phyloP scores from a whole-genome alignment of 2,113 vertebrate species.

The Embiotoca jacksoni region DNA sequence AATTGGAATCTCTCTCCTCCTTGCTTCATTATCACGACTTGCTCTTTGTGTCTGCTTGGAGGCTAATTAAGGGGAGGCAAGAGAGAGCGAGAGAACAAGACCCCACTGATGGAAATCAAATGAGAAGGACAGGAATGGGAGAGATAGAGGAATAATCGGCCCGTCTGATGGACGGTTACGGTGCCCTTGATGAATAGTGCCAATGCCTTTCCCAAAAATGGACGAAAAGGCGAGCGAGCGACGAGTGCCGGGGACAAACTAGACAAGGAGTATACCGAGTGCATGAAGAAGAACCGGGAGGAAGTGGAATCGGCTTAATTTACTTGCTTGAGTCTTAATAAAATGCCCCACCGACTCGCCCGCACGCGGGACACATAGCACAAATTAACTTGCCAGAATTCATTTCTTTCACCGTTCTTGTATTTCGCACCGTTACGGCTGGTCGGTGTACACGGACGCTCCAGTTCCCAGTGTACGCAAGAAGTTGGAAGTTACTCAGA shows the following conservation, averaged over 20 bases:
- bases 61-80: constrained; percentile 75
- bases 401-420: constrained; percentile 28
- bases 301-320: constrained; percentile 52
- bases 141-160: constrained; percentile 67
- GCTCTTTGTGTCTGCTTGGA: constrained; percentile 69
- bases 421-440: neutral
- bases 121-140: constrained; percentile 65
- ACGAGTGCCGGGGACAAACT: constrained; percentile 56
- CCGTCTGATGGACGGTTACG: constrained; percentile 65
- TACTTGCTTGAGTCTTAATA: constrained; percentile 38
- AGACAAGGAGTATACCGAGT: constrained; percentile 20
- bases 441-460: neutral
- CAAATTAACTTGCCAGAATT: constrained; percentile 38
- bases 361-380: constrained; percentile 22
- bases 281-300: constrained; percentile 41
- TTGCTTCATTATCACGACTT: constrained; percentile 72
- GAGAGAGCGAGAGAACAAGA: constrained; percentile 69
- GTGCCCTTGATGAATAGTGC: constrained; percentile 67
- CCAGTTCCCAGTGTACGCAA: neutral
- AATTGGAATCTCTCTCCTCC: constrained; percentile 67
- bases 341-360: constrained; percentile 1
- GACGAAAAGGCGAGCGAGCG: constrained; percentile 33
- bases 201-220: constrained; percentile 41
- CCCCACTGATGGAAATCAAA: constrained; percentile 77
- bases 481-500: too few relatives aligned